Conservation (phyloP, 2,797 vertebrate species). For the Myripristis jacobus region DNA sequence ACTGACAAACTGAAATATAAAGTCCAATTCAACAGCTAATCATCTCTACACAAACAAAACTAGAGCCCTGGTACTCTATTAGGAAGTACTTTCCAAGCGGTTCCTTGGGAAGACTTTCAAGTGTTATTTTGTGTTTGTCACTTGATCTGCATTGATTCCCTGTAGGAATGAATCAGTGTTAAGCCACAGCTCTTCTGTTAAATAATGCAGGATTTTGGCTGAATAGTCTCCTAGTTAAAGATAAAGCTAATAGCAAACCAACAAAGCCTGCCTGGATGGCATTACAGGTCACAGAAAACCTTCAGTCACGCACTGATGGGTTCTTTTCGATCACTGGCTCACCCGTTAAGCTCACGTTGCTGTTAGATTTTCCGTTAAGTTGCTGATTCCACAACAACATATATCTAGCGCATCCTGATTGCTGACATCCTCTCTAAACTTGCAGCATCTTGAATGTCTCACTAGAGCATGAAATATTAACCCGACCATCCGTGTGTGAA, state of each 20-base stretch:
- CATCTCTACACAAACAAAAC: conserved; percentile 14
- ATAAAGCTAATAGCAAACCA: conserved; percentile 28
- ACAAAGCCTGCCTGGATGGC: background rate
- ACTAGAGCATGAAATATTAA: conserved; percentile 46
- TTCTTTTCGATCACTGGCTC: conserved; percentile 21
- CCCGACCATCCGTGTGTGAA: conserved; percentile 25
- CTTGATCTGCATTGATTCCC: conserved; percentile 29
- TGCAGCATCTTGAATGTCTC: conserved; percentile 33
- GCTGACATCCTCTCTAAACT: conserved; percentile 29
- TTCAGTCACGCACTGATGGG: conserved; percentile 15
- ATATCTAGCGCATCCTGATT: conserved; percentile 37
- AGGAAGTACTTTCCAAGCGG: conserved; percentile 3
- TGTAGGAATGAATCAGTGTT: background rate
- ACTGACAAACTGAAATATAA: conserved; percentile 33
- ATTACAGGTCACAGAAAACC: background rate
- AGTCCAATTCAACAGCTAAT: conserved; percentile 25
- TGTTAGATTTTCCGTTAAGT: conserved; percentile 27
- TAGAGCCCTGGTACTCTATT: conserved; percentile 10
- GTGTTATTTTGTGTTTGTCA: conserved; percentile 11
- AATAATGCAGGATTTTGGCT: conserved; percentile 5
- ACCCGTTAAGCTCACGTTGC: conserved; percentile 37
- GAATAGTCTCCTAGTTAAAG: conserved; percentile 3
- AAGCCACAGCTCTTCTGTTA: background rate
- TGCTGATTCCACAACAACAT: conserved; percentile 37
- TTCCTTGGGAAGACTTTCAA: conserved; percentile 10